phyloP scores from a whole-genome alignment of 2,888 invertebrate genomes.

The Aphidoletes aphidimyza region DNA sequence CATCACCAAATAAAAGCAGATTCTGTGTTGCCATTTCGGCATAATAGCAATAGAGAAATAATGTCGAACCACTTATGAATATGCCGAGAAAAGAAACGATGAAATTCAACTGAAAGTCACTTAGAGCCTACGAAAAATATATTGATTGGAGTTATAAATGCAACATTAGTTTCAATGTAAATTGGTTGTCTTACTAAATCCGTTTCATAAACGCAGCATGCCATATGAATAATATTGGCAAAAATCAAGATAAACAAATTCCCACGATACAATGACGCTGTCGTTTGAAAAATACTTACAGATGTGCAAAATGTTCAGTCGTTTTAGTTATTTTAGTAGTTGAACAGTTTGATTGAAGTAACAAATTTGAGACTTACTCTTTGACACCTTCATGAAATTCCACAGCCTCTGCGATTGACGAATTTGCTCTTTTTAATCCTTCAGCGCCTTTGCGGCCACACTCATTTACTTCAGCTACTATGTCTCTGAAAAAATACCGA shows the following conservation, averaged over 20 bases:
- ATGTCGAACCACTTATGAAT: background rate
- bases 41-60: background rate
- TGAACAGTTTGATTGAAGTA: no score
- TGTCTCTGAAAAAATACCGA: background rate
- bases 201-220: background rate
- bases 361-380: background rate
- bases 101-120: background rate
- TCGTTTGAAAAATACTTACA: background rate
- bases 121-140: background rate
- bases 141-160: no score
- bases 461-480: background rate
- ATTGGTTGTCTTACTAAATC: background rate
- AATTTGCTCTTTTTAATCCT: background rate
- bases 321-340: no score
- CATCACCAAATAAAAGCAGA: background rate
- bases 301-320: no score
- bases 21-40: background rate
- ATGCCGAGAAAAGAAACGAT: background rate
- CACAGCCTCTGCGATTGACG: background rate
- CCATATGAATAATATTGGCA: background rate
- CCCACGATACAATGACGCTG: background rate
- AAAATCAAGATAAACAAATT: background rate
- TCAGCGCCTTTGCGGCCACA: background rate
- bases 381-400: background rate
- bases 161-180: no score